These are phyloP conservation scores for Anser brachyrhynchus DNA, from an alignment of 2,113 vertebrate genomes.

Conservation along the genomic window DNA sequence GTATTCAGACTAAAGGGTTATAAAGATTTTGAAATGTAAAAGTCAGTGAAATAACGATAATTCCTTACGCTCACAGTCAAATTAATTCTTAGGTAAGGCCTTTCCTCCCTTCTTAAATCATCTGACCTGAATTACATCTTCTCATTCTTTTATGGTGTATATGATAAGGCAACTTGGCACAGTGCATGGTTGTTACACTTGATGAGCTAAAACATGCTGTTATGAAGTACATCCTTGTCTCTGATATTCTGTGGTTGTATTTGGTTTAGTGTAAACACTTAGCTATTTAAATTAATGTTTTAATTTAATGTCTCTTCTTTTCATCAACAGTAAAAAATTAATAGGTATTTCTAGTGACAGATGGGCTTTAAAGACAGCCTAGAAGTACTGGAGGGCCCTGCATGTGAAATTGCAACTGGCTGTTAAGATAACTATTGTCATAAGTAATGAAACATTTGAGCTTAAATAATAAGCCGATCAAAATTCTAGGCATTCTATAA, in stretches of 20 bases:
- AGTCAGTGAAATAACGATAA: neutral
- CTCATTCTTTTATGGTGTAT: neutral
- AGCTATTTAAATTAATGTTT: neutral
- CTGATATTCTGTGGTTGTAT: neutral
- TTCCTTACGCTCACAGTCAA: neutral
- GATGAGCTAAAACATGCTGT: neutral
- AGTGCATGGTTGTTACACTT: neutral
- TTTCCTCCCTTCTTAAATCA: neutral
- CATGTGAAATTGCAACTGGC: neutral
- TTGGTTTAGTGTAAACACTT: neutral
- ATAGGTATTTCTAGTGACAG: neutral
- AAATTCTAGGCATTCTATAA: neutral
- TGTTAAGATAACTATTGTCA: neutral
- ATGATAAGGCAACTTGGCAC: neutral
- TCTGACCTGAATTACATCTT: neutral
- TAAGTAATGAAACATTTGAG: neutral
- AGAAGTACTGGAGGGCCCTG: neutral
- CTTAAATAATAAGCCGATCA: neutral
- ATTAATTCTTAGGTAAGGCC: neutral
- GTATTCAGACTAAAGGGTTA: neutral
- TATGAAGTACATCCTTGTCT: neutral
- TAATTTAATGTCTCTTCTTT: constrained; percentile 6
- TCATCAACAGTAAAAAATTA: neutral
- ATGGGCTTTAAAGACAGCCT: neutral
- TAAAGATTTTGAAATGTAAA: neutral